Evolutionary conservation across 2,888 invertebrate species (phyloP).

Genomic region (Dasysyrphus albostriatus): DNA sequence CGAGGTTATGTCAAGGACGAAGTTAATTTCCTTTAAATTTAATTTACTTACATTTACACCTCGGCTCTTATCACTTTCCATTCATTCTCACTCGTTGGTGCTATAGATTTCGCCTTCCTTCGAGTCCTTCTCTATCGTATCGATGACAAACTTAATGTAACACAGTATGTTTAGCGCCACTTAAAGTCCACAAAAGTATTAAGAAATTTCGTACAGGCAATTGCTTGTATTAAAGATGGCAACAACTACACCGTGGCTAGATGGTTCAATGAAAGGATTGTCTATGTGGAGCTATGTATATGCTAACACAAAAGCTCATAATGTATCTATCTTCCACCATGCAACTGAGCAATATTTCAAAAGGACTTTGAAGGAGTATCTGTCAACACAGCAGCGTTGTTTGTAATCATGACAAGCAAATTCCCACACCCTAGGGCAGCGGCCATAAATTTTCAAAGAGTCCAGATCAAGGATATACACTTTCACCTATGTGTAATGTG

Average conservation of each 20-base stretch:
- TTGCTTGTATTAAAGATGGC: background rate
- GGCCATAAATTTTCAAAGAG: conserved; percentile 52
- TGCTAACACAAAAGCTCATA: conserved; percentile 13
- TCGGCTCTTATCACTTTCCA: conserved; percentile 18
- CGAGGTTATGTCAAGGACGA: background rate
- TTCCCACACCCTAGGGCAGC: conserved; percentile 27
- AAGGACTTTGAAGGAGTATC: conserved; percentile 35
- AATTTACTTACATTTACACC: conserved; percentile 7
- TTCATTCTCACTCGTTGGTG: background rate
- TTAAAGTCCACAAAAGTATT: background rate
- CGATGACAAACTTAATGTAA: conserved; percentile 16
- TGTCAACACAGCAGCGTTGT: conserved; percentile 20
- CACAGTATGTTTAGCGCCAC: conserved; percentile 11
- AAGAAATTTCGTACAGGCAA: conserved; percentile 14
- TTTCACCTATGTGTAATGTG: background rate
- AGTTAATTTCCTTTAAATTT: conserved; percentile 10
- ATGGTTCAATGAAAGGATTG: conserved; percentile 2
- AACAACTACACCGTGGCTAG: background rate
- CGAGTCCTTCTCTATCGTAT: background rate
- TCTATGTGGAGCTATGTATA: background rate
- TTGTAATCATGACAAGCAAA: conserved; percentile 52
- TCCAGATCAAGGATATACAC: conserved; percentile 40
- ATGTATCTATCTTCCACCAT: background rate
- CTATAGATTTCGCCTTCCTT: background rate
- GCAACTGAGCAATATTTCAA: conserved; percentile 47